Conservation (phyloP, 2,888 invertebrate genomes). For the Meta bourneti region DNA sequence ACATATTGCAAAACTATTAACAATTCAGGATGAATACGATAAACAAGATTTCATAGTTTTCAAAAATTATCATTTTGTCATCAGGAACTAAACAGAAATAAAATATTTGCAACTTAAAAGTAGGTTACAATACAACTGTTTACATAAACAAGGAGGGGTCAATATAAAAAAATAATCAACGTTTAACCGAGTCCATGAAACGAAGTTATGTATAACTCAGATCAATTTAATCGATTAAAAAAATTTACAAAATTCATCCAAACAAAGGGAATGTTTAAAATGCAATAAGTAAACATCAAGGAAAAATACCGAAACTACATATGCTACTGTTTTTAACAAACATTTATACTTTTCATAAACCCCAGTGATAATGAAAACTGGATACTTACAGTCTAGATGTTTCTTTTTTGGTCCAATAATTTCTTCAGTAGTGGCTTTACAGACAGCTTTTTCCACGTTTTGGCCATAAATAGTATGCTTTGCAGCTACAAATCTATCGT, state of each 20-base stretch:
- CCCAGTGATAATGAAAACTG: neutral
- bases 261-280: neutral
- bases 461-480: constrained; percentile 99
- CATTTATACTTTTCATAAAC: neutral
- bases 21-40: no score
- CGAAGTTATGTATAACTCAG: no score
- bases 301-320: neutral
- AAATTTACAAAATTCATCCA: no score
- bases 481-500: constrained; percentile 98
- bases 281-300: neutral
- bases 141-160: neutral
- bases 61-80: no score
- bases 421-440: constrained; percentile 99
- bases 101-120: no score
- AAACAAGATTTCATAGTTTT: no score
- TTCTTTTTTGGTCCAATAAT: constrained; percentile 99
- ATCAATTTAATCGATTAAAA: no score
- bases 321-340: neutral
- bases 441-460: constrained; percentile 99
- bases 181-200: no score
- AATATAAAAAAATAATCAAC: neutral
- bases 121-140: neutral
- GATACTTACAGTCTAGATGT: constrained; percentile 94
- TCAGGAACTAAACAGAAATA: no score
- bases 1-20: no score